Base-by-base conservation (phyloP, 2,113 vertebrate species). In the Syrrhaptes paradoxus region DNA sequence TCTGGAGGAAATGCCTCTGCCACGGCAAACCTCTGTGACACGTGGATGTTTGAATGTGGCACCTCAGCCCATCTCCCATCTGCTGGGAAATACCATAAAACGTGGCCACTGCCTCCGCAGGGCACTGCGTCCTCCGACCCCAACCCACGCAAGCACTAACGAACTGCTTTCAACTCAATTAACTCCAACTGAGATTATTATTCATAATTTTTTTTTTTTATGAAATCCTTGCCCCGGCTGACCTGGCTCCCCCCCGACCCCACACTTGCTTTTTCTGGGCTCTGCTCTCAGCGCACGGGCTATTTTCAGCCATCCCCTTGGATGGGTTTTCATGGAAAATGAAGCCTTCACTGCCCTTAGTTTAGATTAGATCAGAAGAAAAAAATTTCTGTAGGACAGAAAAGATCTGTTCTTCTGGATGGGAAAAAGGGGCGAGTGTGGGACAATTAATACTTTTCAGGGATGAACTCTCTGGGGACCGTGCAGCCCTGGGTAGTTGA, bases 241-340 rank as follows among this genome's bases (percentile, higher is more conserved):
- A 92, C 92, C 95, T 86, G 82, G 52, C 78, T 67, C 18, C 73
- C 73, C 54, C 25, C 9, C 9, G 3, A 32, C n/a, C 65, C 34
- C 31, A 15, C 38, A 12, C 22, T 84, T 55, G 76, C 86, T 96
- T 95, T 92, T 86, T 77, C 95, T 95, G 88, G 63, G 90, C 31
- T 93, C 90, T 88, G 79, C 74, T 95, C 96, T 95, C 92, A 92
- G 92, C 80, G 54, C 65, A 22, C 2, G 2, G 68, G 59, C 90
- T 96, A 95, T 97, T 96, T 97, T 95, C 96, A 95, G 94, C 95
- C 84, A 43, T 43, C 55, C n/a, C 77, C 89, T 95, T 95, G 89
- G 93, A 93, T 62, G 86, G 51, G 32, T 88, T 96, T 93, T 84
- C 85, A 63, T 89, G 95, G 93, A 92, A 97, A 95, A 93, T 89